phyloP scores from a whole-genome alignment of 2,797 vertebrate genomes.

The Streptopelia turtur region DNA sequence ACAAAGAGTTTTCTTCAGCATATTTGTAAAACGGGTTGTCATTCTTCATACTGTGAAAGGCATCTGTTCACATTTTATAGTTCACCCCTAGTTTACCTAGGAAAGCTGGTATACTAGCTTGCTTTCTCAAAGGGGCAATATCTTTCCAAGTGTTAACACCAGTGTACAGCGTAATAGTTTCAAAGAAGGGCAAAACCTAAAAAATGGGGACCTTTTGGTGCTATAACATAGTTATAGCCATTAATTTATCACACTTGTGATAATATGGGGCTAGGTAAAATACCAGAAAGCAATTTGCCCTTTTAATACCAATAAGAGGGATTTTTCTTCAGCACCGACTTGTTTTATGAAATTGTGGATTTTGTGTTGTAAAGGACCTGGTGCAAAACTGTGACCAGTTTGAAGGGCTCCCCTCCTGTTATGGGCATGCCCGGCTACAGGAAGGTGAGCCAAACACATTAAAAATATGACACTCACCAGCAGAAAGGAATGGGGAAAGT shows the following conservation, averaged over 20 bases:
- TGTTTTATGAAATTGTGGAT: not conserved
- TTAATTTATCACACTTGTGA: not conserved
- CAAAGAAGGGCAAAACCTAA: slow-evolving; percentile 56
- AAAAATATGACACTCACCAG: not conserved
- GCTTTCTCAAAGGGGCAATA: slow-evolving; percentile 39
- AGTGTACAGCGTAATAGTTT: slow-evolving; percentile 48
- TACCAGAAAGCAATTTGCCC: not conserved
- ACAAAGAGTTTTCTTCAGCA: not conserved
- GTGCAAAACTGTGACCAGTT: not conserved
- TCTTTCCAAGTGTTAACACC: slow-evolving; percentile 21
- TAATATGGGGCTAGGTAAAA: slow-evolving; percentile 26
- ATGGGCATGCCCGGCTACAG: not conserved
- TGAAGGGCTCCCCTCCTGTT: not conserved
- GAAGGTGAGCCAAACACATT: not conserved
- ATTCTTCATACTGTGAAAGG: not conserved
- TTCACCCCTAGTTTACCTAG: slow-evolving; percentile 36
- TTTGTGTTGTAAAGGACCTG: not conserved
- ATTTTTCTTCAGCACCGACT: not conserved
- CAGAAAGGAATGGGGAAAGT: not conserved
- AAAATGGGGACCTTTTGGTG: not conserved
- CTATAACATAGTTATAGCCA: not conserved
- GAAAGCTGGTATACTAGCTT: not conserved
- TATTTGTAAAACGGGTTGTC: not conserved
- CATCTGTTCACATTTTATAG: not conserved
- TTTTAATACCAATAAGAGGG: slow-evolving; percentile 1